Evolutionary conservation across 2,888 invertebrate species (phyloP), one percentile per base, ranked within the genome.

Genomic region (Meta bourneti): DNA sequence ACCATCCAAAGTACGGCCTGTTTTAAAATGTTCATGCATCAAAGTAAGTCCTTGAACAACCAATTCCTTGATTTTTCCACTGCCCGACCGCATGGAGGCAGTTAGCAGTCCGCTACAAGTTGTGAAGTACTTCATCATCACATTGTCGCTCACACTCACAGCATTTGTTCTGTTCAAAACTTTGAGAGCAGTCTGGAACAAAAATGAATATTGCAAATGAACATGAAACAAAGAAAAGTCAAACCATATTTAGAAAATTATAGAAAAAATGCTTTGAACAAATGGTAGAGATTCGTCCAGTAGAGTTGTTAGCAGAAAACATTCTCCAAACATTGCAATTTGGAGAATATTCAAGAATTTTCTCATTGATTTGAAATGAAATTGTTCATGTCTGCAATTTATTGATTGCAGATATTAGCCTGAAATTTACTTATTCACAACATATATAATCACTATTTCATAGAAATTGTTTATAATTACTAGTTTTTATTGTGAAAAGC

Each of bases 61-160:
- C 2, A 54, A 6, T 80, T 72, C 87, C 52, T 87, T 87, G 7
- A 52, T 11, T 54, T 61, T 87, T 16, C 52, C 72, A 72, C 54
- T 48, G 13, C 34, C 34, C 1, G n/a, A 79, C 48, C 48, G 6
- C 13, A 87, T 72, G 48, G 79, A 72, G 19, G 11, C 16, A 52
- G 16, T 11, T n/a, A 80, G 49, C 1, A 71, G 7, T 7, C 9
- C 20, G 11, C 54, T n/a, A 34, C 79, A 13, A 16, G 48, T n/a
- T 49, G 79, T 34, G 8, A 80, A 51, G 0, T 79, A 54, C 0
- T 6, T 0, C 4, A 54, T 7, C 54, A 54, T 54, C 51, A 20
- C 19, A 6, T n/a, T 8, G 34, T 16, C 0, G 11, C 48, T 54
- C 9, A 80, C 16, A 19, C 54, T 20, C 1, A 52, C 20, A 11